Base-by-base conservation (phyloP, 2,888 invertebrate species). In the Chironomus tentans region DNA sequence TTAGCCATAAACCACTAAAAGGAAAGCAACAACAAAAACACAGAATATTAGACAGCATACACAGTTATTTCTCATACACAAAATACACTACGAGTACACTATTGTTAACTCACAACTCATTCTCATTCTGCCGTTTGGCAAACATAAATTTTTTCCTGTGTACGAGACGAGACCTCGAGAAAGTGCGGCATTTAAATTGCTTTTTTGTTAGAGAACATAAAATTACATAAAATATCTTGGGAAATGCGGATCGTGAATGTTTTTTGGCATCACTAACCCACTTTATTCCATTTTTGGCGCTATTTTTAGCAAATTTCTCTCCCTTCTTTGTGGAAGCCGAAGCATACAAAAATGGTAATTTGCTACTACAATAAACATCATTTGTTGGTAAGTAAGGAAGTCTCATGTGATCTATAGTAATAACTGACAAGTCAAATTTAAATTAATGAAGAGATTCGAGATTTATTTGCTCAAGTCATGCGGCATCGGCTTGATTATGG, bases 161-260 rank as follows among this genome's bases (percentile, higher is more conserved):
- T 38, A 10, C 28, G 38, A 38, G 56, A 56, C 56, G 56, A 56
- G 15, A 56, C 56, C 56, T 56, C 56, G 56, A 56, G 56, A 62
- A 62, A 72, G 72, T 72, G 72, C 56, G 72, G 72, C 62, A 72
- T 72, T 72, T 62, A 72, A 72, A 72, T 72, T 72, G 62, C 72
- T 72, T 72, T 56, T 50, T 50, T 50, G 56, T 10, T 70, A 24
- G 70, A 61, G 72, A 61, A 50, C 72, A 72, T 72, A 62, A 72
- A 72, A 62, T 72, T 72, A 72, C 72, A 72, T 24, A 13, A 72
- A 72, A 72, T 72, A 72, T 62, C 72, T 72, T 72, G 62, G 72
- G 72, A 62, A 48, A 47, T 56, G 21, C 71, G 71, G 24, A 71
- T n/a, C 22, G 3, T 50, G 50, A 15, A 50, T 50, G 15, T 50